A percentile compares a stretch with the other conserved stretches of the same genome.
Evolutionary conservation across 2,888 invertebrate genomes (phyloP).

Genomic region (Megalurothrips usitatus): DNA sequence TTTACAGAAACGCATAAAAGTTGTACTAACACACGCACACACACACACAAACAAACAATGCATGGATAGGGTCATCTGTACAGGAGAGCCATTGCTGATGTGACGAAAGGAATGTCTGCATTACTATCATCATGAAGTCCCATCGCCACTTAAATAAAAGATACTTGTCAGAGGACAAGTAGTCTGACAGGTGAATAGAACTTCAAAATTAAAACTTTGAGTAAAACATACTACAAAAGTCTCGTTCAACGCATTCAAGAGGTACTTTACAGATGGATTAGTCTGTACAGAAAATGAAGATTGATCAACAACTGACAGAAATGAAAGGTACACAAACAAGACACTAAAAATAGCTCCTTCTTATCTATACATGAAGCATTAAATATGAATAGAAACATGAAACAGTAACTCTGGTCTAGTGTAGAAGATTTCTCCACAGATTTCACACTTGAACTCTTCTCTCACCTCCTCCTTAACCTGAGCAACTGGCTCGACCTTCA

Average conservation of each 20-base stretch:
- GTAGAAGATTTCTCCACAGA: conserved; percentile 9
- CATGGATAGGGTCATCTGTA: neutral
- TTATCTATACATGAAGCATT: neutral
- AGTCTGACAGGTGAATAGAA: conserved; percentile 20
- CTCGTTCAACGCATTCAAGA: neutral
- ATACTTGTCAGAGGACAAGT: conserved; percentile 18
- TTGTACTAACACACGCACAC: conserved; percentile 5
- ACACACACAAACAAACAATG: conserved; percentile 11
- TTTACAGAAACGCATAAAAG: neutral
- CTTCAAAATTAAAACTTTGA: conserved; percentile 6
- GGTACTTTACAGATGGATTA: neutral
- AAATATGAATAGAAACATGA: conserved; percentile 23
- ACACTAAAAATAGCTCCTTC: neutral
- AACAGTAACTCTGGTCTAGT: conserved; percentile 2
- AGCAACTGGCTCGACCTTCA: conserved; percentile 6
- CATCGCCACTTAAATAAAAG: conserved; percentile 10
- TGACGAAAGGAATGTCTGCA: conserved; percentile 20
- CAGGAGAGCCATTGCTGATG: neutral
- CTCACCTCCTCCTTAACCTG: neutral
- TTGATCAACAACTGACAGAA: neutral
- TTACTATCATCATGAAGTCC: neutral
- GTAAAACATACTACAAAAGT: conserved; percentile 14
- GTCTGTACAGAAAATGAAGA: neutral
- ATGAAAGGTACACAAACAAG: neutral
- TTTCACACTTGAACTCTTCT: conserved; percentile 12